These are phyloP conservation scores for Otus sunia DNA, from an alignment of 2,113 vertebrate genomes.

Conservation along the genomic window DNA sequence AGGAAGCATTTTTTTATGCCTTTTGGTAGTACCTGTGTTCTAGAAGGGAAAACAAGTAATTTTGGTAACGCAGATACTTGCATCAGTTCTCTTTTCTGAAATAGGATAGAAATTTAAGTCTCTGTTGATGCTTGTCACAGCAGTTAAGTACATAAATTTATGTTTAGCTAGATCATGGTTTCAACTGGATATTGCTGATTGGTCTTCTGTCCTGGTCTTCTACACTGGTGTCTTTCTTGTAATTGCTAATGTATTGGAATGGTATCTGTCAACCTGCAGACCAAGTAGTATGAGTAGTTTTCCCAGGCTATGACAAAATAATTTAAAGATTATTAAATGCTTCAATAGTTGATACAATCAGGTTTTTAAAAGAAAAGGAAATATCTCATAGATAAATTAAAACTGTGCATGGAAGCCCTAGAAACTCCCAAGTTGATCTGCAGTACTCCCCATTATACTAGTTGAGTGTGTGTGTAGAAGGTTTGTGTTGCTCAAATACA, in stretches of 20 bases:
- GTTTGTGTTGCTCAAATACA: background rate
- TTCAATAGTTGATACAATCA: background rate
- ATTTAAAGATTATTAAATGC: background rate
- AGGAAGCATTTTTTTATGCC: background rate
- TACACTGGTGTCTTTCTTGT: background rate
- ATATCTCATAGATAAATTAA: background rate
- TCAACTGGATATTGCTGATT: background rate
- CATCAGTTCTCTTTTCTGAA: background rate
- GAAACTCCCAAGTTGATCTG: background rate
- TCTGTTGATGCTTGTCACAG: background rate
- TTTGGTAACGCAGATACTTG: background rate
- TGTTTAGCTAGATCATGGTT: background rate
- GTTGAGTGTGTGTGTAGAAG: background rate
- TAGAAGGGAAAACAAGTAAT: background rate
- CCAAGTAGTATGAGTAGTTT: background rate
- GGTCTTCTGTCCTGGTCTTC: background rate
- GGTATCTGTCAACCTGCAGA: background rate
- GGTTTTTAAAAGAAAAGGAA: background rate
- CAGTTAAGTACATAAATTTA: background rate
- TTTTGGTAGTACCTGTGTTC: background rate
- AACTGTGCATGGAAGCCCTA: background rate
- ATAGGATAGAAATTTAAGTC: background rate
- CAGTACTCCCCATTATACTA: fast-evolving
- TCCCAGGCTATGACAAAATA: background rate
- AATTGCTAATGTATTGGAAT: background rate